phyloP scores from a whole-genome alignment of 1,140 invertebrate species.

The Amyelois transitella region DNA sequence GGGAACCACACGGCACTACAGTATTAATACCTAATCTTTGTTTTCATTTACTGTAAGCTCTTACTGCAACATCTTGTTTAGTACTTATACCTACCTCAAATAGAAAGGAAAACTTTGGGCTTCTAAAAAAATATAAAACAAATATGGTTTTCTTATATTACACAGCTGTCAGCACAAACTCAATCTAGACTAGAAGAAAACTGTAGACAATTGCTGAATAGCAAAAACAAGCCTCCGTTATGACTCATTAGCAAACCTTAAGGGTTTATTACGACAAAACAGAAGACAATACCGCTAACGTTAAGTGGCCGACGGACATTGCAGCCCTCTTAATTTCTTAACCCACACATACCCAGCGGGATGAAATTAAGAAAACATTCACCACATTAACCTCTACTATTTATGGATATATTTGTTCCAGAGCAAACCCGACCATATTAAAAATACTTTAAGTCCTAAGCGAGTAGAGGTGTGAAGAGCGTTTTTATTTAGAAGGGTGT shows the following conservation, averaged over 20 bases:
- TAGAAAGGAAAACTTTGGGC: too few species aligned
- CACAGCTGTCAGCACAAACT: slow-evolving; percentile 21
- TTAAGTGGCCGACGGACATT: slow-evolving; percentile 42
- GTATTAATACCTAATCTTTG: too few species aligned
- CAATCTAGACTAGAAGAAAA: slow-evolving; percentile 10
- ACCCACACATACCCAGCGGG: slow-evolving; percentile 60
- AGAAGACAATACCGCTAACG: slow-evolving; percentile 32
- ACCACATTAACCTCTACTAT: slow-evolving; percentile 46
- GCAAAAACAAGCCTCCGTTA: slow-evolving; percentile 19
- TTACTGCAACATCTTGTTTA: too few species aligned
- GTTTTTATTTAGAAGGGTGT: slow-evolving; percentile 4
- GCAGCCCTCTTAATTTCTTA: slow-evolving; percentile 69
- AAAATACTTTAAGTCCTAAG: neutral
- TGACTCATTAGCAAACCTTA: slow-evolving; percentile 48
- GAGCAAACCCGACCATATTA: slow-evolving; percentile 9
- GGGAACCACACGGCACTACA: too few species aligned
- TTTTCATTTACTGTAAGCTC: too few species aligned
- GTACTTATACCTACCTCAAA: too few species aligned
- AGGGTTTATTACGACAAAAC: slow-evolving; percentile 51
- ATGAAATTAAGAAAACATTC: slow-evolving; percentile 72
- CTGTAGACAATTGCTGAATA: neutral
- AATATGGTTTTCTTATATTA: too few species aligned
- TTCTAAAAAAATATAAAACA: too few species aligned
- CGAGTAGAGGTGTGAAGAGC: neutral
- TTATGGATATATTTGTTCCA: slow-evolving; percentile 37